Conservation (phyloP, 2,888 invertebrate species). For the Dendrolimus pini region DNA sequence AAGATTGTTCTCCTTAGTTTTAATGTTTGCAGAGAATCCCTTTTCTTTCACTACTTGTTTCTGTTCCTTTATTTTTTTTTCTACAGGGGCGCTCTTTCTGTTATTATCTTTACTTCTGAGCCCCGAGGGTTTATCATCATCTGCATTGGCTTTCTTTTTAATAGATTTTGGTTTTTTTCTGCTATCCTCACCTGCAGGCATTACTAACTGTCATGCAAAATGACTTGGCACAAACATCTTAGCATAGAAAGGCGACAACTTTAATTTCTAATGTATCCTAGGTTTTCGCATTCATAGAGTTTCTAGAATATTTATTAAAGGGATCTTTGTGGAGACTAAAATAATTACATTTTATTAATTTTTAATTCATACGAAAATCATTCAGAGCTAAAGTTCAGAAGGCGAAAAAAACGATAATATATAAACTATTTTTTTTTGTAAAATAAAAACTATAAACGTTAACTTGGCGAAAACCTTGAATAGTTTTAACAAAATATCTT, state of each 20-base stretch:
- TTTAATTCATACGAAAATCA: no score
- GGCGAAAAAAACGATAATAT: no score
- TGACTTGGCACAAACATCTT: conserved; percentile 75
- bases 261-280: conserved; percentile 21
- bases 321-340: no score
- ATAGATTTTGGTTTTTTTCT: conserved; percentile 61
- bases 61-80: conserved; percentile 30
- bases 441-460: no score
- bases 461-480: conserved; percentile 11
- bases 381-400: no score
- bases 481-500: conserved; percentile 11
- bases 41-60: conserved; percentile 54
- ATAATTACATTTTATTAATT: no score
- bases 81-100: conserved; percentile 26
- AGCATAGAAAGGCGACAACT: conserved; percentile 64
- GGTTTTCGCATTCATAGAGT: conserved; percentile 17
- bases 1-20: conserved; percentile 15
- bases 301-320: background rate
- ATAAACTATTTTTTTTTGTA: no score
- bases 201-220: conserved; percentile 79
- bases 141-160: conserved; percentile 72
- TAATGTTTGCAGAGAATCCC: conserved; percentile 30
- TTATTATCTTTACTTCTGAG: conserved; percentile 32
- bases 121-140: conserved; percentile 61
- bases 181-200: conserved; percentile 78